Conservation (phyloP, 2,113 vertebrate genomes). For the Oreochromis aureus region DNA sequence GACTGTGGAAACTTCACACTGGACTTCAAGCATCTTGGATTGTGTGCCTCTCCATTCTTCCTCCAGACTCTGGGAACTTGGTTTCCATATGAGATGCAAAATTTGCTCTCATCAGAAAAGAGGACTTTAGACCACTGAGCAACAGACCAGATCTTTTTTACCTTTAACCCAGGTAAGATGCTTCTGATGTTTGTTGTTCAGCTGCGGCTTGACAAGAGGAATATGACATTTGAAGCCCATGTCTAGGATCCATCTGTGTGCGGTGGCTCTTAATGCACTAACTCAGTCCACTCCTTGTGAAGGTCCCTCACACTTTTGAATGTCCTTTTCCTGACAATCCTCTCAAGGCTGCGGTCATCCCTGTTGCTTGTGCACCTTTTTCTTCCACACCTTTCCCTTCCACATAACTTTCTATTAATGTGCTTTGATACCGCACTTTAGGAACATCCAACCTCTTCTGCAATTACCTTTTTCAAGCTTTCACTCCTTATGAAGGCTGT, state of each 20-base stretch:
- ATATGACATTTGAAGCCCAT: not conserved
- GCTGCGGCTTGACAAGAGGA: not conserved
- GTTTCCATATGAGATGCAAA: not conserved
- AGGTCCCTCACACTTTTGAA: not conserved
- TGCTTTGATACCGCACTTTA: not conserved
- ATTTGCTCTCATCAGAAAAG: not conserved
- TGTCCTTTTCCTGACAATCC: not conserved
- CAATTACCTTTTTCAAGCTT: too few relatives aligned
- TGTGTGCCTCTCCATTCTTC: not conserved
- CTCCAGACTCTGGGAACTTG: not conserved
- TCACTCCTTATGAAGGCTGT: too few relatives aligned
- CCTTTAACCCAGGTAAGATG: not conserved
- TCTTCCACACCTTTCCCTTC: not conserved
- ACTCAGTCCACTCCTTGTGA: not conserved
- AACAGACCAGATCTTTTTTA: not conserved
- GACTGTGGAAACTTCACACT: not conserved
- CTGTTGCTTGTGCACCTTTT: not conserved
- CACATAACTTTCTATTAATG: not conserved
- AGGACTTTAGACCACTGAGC: not conserved
- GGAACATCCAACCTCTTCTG: not conserved
- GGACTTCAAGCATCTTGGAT: not conserved
- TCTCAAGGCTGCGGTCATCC: not conserved
- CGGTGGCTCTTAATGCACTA: not conserved
- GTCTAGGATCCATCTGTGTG: not conserved
- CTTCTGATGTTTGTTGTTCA: not conserved